Evolutionary conservation across 2,888 invertebrate genomes (phyloP).

Genomic region (Pycnomerus fuliginosus): DNA sequence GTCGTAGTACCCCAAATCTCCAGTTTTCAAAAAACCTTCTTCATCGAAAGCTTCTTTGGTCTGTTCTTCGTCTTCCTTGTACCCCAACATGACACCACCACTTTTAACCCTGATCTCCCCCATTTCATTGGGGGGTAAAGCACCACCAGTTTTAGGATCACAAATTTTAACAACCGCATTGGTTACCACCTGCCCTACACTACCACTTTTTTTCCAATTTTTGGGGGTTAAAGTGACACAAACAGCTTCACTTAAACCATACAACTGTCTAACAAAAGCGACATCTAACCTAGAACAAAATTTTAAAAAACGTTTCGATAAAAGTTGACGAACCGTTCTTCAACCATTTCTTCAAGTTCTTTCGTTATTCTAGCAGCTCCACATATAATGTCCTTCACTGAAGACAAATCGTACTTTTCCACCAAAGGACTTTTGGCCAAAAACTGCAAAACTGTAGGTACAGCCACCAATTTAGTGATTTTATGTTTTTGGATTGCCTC

Average conservation of each 20-base stretch:
- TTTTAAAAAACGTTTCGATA: constrained; percentile 1
- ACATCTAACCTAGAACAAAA: not conserved
- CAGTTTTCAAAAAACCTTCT: constrained; percentile 54
- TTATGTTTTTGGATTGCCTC: constrained; percentile 67
- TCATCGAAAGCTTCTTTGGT: constrained; percentile 49
- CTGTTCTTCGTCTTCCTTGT: constrained; percentile 48
- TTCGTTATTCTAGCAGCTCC: constrained; percentile 80
- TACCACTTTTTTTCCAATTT: constrained; percentile 54
- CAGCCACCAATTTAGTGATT: constrained; percentile 67
- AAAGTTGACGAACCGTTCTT: not conserved
- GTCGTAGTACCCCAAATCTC: constrained; percentile 56
- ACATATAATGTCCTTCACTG: constrained; percentile 65
- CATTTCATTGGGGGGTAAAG: constrained; percentile 51
- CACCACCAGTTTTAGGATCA: constrained; percentile 51
- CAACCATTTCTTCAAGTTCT: constrained; percentile 52
- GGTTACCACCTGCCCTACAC: constrained; percentile 59
- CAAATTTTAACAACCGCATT: constrained; percentile 39
- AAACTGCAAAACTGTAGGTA: constrained; percentile 81
- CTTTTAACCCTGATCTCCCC: constrained; percentile 57
- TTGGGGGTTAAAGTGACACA: constrained; percentile 46
- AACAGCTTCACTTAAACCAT: constrained; percentile 74
- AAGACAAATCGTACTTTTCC: constrained; percentile 71
- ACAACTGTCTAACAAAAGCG: constrained; percentile 57
- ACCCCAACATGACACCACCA: constrained; percentile 45
- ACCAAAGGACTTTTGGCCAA: constrained; percentile 78